phyloP scores from a whole-genome alignment of 2,888 invertebrate genomes.

The Pantelozetes paolii region DNA sequence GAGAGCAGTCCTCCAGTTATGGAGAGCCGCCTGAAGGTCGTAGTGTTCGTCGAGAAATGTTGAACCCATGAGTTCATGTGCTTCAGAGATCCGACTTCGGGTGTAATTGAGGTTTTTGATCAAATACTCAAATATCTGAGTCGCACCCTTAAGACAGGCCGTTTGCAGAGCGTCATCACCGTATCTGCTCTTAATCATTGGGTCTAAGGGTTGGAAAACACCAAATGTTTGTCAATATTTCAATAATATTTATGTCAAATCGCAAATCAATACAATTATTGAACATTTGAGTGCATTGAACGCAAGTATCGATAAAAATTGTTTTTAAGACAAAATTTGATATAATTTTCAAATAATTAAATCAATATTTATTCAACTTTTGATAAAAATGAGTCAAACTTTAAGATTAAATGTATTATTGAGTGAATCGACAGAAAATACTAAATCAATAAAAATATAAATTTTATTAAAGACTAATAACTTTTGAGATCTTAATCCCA shows the following conservation, averaged over 20 bases:
- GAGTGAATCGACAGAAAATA: no score
- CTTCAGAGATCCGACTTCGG: slow-evolving; percentile 70
- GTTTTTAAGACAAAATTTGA: no score
- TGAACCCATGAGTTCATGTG: slow-evolving; percentile 79
- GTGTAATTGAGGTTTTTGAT: slow-evolving; percentile 62
- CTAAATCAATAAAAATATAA: no score
- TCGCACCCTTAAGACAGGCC: slow-evolving; percentile 69
- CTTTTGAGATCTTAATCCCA: no score
- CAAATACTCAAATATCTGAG: slow-evolving; percentile 60
- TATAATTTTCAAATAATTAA: no score
- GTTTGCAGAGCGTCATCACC: slow-evolving; percentile 85
- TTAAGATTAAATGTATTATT: no score
- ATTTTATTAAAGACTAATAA: no score
- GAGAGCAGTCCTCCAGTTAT: slow-evolving; percentile 75
- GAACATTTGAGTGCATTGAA: not conserved
- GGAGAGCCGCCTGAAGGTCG: slow-evolving; percentile 65
- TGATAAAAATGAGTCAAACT: no score
- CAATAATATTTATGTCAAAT: not conserved
- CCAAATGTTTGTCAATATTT: not conserved
- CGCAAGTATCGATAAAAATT: no score
- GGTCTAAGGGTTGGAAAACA: slow-evolving; percentile 49
- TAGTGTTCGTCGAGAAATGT: slow-evolving; percentile 82
- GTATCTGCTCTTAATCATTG: slow-evolving; percentile 68
- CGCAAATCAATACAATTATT: not conserved
- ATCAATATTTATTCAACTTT: no score